Evolutionary conservation across 2,797 vertebrate species (phyloP).

Genomic region (Uromys caudimaculatus): DNA sequence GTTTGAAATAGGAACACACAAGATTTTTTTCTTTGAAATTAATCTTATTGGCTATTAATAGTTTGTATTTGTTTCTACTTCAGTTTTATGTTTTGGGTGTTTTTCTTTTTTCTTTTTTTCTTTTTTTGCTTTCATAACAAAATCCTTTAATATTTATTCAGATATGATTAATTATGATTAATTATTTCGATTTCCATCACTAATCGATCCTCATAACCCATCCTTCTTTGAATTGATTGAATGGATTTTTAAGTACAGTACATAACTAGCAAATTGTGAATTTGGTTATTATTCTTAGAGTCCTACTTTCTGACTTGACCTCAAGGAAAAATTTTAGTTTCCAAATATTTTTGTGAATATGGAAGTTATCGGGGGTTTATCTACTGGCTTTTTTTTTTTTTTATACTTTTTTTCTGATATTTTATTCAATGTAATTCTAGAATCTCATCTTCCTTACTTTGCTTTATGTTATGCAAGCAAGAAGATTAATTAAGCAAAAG

Average conservation of each 20-base stretch:
- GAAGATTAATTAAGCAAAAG: conserved; percentile 29
- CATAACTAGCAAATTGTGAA: neutral
- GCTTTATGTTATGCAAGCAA: neutral
- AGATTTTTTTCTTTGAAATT: neutral
- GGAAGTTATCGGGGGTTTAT: neutral
- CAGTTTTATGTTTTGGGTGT: neutral
- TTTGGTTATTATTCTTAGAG: conserved; percentile 22
- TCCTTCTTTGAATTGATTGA: conserved; percentile 6
- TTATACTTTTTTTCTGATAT: neutral
- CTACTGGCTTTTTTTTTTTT: neutral
- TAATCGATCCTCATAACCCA: neutral
- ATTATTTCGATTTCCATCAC: neutral
- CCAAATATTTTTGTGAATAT: neutral
- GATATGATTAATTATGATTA: conserved; percentile 19
- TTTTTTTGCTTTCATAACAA: conserved; percentile 1
- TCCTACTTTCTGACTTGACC: conserved; percentile 18
- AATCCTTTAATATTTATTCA: neutral
- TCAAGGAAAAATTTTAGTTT: conserved; percentile 29
- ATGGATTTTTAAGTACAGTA: neutral
- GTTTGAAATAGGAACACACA: neutral
- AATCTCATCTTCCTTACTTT: conserved; percentile 23
- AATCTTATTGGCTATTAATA: neutral
- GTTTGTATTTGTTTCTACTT: neutral
- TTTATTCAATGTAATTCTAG: conserved; percentile 30
- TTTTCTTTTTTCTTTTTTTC: too few relatives aligned